phyloP scores from a whole-genome alignment of 2,113 vertebrate genomes.

The Piliocolobus tephrosceles region DNA sequence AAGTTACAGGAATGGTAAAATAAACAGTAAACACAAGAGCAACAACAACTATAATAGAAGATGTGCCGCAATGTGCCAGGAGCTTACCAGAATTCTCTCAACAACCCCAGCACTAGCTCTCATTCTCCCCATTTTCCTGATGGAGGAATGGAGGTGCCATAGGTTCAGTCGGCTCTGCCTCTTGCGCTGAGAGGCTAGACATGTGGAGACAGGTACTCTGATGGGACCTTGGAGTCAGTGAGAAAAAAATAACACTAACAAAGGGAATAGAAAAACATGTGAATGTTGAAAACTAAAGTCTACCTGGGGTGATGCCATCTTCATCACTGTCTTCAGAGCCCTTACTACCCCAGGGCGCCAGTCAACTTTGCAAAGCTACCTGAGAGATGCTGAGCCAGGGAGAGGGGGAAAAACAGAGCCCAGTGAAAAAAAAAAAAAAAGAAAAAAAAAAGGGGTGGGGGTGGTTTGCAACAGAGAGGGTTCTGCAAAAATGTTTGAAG shows the following conservation, averaged over 20 bases:
- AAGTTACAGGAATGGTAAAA: neutral
- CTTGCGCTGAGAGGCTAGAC: neutral
- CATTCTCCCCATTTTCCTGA: neutral
- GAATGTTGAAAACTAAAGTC: neutral
- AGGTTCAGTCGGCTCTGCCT: neutral
- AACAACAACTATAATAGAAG: rapidly evolving
- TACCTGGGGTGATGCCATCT: neutral
- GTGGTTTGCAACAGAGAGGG: constrained; percentile 28
- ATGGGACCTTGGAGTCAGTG: neutral
- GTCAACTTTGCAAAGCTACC: neutral
- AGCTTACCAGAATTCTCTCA: neutral
- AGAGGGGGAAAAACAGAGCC: neutral
- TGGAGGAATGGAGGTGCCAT: neutral
- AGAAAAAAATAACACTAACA: neutral
- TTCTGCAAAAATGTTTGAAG: neutral
- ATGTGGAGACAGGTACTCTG: neutral
- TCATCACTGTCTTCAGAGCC: neutral
- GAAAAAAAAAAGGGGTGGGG: no score
- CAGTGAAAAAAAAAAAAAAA: neutral
- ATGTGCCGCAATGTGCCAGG: neutral
- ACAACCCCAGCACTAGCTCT: neutral
- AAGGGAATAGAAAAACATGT: neutral
- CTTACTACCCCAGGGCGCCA: neutral
- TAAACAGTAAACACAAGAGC: neutral
- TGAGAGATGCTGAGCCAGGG: neutral